These are phyloP conservation scores for Stegodyphus dumicola DNA, from an alignment of 1,140 invertebrate genomes.

Conservation along the genomic window DNA sequence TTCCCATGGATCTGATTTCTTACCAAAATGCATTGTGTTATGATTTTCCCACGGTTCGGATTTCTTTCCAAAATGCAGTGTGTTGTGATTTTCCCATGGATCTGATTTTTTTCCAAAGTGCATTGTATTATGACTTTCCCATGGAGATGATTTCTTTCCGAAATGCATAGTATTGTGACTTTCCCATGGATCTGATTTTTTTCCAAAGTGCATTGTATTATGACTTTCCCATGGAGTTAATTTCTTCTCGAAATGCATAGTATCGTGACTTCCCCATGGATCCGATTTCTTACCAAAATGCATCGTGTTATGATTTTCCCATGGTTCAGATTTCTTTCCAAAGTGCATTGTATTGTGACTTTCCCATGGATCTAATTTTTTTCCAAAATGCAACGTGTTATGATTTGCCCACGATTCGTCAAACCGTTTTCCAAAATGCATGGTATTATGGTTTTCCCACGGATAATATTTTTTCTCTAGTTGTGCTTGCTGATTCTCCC, in stretches of 20 bases:
- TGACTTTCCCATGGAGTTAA: conserved; percentile 20
- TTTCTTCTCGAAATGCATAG: conserved; percentile 46
- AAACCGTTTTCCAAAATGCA: conserved; percentile 15
- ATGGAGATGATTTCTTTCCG: conserved; percentile 22
- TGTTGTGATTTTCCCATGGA: conserved; percentile 5
- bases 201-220: conserved; percentile 36
- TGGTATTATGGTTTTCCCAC: conserved; percentile 1
- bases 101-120: conserved; percentile 22
- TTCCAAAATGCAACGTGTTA: conserved; percentile 11
- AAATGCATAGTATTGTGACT: conserved; percentile 30
- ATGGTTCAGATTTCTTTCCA: conserved; percentile 17
- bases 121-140: conserved; percentile 21
- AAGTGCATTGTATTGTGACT: conserved; percentile 15
- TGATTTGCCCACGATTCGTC: conserved; percentile 14
- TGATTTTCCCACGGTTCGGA: conserved; percentile 22
- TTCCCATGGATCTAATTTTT: conserved; percentile 3
- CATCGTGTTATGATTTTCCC: conserved; percentile 12
- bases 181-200: conserved; percentile 32
- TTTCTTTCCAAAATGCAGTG: conserved; percentile 13
- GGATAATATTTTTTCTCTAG: neutral
- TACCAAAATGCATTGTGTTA: conserved; percentile 23
- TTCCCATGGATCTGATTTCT: neutral
- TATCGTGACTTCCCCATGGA: conserved; percentile 16
- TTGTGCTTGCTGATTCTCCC: neutral
- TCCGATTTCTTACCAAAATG: conserved; percentile 30